A percentile compares a stretch with the other conserved stretches of the same genome.
phyloP scores from a whole-genome alignment of 2,888 invertebrate species.

The Machimus atricapillus region DNA sequence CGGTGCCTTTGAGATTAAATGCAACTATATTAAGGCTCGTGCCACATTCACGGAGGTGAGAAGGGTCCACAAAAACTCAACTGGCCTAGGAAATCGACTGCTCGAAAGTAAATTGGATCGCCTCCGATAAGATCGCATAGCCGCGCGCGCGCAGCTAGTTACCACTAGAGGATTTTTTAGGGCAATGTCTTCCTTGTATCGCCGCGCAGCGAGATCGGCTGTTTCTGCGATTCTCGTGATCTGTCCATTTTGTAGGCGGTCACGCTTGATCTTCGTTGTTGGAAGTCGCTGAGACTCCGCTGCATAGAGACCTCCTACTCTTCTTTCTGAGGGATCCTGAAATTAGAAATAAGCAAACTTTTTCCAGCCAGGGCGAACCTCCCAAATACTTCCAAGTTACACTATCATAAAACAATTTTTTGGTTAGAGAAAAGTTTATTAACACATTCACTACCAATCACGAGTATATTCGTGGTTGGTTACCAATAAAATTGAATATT shows the following conservation, averaged over 20 bases:
- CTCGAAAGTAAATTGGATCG: background rate
- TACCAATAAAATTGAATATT: too few relatives aligned
- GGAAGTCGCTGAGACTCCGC: background rate
- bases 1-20: background rate
- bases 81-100: background rate
- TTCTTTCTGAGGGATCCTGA: background rate
- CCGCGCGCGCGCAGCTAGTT: background rate
- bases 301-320: background rate
- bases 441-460: too few relatives aligned
- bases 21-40: background rate
- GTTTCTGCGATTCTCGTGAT: background rate
- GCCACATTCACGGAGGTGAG: background rate
- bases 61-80: background rate
- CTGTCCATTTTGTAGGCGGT: background rate
- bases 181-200: background rate
- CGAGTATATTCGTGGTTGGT: too few relatives aligned
- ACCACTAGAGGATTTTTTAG: background rate
- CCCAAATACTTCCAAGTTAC: too few relatives aligned
- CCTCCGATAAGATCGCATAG: background rate
- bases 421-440: too few relatives aligned
- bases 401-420: too few relatives aligned
- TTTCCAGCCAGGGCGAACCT: too few relatives aligned
- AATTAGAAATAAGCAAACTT: too few relatives aligned
- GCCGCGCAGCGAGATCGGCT: background rate
- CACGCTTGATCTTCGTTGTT: background rate